Evolutionary conservation across 1,140 invertebrate genomes (phyloP), one percentile per base, ranked within the genome.

Genomic region (Leptopilina boulardi): DNA sequence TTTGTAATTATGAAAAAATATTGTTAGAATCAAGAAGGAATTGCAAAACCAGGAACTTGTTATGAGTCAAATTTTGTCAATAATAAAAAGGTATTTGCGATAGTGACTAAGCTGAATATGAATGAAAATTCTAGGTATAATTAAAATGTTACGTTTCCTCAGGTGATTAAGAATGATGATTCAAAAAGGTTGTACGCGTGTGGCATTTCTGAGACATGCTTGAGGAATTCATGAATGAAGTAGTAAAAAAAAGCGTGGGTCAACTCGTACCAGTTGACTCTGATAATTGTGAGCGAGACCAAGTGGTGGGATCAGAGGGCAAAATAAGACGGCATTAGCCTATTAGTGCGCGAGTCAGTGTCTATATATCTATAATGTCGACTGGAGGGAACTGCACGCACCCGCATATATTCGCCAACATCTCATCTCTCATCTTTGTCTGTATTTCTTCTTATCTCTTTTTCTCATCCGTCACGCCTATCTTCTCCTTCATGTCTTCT

Each of bases 291-390:
- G 78, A 82, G 81, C 73, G 77, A 74, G 77, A 78, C 78, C 73
- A 23, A 74, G 77, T 80, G 83, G 78, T 79, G 34, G 30, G 85
- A 84, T 86, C 87, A 86, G 85, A 88, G 86, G 85, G 85, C 87
- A 87, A 80, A 87, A 86, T 82, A 83, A 87, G 85, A 80, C 83
- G 83, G 81, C 86, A 88, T 88, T 88, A 88, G 87, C 87, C 77
- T 66, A 51, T 88, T 89, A 88, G 84, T 84, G 82, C 85, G 70
- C 86, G 85, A 86, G 86, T 84, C 85, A 88, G 82, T 78, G 83
- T 80, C 23, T 71, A 72, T 71, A 38, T 38, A 38, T 9, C 5
- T 38, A 38, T 66, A 21, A 10, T 26, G 26, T 30, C 59, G 11
- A 30, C 15, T 19, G 23, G 21, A 66, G 59, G 23, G 56, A 66